Conservation (phyloP, 2,888 invertebrate species). For the Urechis unicinctus region DNA sequence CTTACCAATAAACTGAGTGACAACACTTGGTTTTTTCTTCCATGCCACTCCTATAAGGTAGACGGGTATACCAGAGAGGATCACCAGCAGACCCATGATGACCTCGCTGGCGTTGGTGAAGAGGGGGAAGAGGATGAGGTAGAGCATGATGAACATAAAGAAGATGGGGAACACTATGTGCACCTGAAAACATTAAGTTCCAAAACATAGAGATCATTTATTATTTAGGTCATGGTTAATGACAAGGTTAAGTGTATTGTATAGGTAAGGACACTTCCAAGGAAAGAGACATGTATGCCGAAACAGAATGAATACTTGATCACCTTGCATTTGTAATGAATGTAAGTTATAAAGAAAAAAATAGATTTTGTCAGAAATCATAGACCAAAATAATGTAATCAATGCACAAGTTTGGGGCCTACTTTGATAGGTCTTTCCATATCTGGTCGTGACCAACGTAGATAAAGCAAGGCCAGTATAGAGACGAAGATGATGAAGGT, state of each 20-base stretch:
- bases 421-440: slow-evolving; percentile 69
- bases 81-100: slow-evolving; percentile 38
- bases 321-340: no score
- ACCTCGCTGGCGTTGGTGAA: slow-evolving; percentile 40
- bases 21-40: slow-evolving; percentile 44
- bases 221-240: no score
- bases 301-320: no score
- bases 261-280: no score
- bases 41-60: slow-evolving; percentile 60
- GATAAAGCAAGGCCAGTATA: slow-evolving; percentile 75
- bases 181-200: slow-evolving; percentile 28
- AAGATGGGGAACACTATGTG: slow-evolving; percentile 39
- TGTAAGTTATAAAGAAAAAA: no score
- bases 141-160: slow-evolving; percentile 39
- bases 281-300: no score
- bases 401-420: slow-evolving; percentile 1
- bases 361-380: no score
- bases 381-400: no score
- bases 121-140: slow-evolving; percentile 41
- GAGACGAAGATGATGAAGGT: slow-evolving; percentile 73
- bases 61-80: slow-evolving; percentile 61
- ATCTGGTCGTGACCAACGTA: slow-evolving; percentile 72
- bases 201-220: background rate
- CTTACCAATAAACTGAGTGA: slow-evolving; percentile 28
- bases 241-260: no score